A percentile compares a stretch with the other conserved stretches of the same genome.
phyloP scores from a whole-genome alignment of 2,888 invertebrate species.

The Pammene aurita region DNA sequence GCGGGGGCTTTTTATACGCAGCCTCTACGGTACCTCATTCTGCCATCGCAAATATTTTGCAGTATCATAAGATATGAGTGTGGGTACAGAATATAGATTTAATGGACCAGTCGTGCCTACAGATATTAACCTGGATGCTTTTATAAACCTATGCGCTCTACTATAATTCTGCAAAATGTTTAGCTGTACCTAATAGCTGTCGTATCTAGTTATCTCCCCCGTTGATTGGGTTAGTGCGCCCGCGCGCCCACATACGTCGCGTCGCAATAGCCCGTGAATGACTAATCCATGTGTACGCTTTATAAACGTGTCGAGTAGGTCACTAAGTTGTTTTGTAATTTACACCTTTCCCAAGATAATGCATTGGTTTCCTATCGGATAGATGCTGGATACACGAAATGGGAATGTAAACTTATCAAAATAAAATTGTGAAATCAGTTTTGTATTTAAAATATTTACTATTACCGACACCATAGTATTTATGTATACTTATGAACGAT shows the following conservation, averaged over 20 bases:
- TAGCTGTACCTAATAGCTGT: neutral
- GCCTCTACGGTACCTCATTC: neutral
- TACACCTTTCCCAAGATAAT: slow-evolving; percentile 19
- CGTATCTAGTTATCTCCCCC: neutral
- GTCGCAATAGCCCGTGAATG: slow-evolving; percentile 34
- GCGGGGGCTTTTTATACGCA: slow-evolving; percentile 7
- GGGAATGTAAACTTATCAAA: slow-evolving; percentile 44
- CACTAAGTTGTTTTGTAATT: slow-evolving; percentile 28
- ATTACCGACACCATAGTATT: slow-evolving; percentile 55
- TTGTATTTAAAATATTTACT: slow-evolving; percentile 50
- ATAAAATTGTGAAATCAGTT: slow-evolving; percentile 47
- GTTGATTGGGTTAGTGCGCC: slow-evolving; percentile 11
- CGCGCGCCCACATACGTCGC: slow-evolving; percentile 14
- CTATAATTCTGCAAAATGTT: slow-evolving; percentile 23
- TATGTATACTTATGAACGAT: slow-evolving; percentile 59
- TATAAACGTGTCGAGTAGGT: slow-evolving; percentile 40
- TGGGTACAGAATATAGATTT: slow-evolving; percentile 18
- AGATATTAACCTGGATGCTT: slow-evolving; percentile 18
- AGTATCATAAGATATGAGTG: slow-evolving; percentile 19
- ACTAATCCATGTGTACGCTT: slow-evolving; percentile 42
- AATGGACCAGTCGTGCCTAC: slow-evolving; percentile 30
- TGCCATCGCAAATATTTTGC: slow-evolving; percentile 7
- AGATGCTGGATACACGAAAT: slow-evolving; percentile 35
- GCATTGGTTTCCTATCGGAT: slow-evolving; percentile 22
- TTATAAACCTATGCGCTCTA: neutral